Base-by-base conservation (phyloP, 1,140 invertebrate species). In the Calycopis cecrops region DNA sequence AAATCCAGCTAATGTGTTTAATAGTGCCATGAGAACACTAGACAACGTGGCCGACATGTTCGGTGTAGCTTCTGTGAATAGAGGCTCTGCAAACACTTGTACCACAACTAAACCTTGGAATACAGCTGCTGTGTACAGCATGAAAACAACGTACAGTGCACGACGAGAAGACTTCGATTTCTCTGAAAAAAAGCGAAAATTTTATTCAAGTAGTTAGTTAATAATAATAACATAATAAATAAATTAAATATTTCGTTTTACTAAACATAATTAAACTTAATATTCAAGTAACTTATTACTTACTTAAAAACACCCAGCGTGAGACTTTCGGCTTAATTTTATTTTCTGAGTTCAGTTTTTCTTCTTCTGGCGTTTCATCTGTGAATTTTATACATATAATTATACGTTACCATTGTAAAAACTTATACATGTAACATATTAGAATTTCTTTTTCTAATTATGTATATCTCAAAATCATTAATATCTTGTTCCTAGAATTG, bases 71-170 rank as follows among this genome's bases (percentile, higher is more conserved):
- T 67, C 44, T 0, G 12, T 28, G 56, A 78, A 78, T 9, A 78
- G 42, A 0, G 71, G 72, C 12, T 65, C 62, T 0, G 70, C 67
- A 34, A 71, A 77, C 35, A 73, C 65, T 48, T 75, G 68, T 0
- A 77, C 60, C 34, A 68, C 67, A 4, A 64, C 56, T 14, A 73
- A 48, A 1, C 75, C 75, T 59, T 74, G 71, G 55, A 75, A 66
- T 2, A 77, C 57, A 1, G 57, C 48, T 0, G 65, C 35, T n/a
- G 55, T 52, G 4, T 53, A 53, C 16, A 61, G 3, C n/a, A 59
- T 52, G 3, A 76, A 9, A 0, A 55, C 37, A 2, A 71, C 47
- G 48, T 61, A 34, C 1, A 76, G 48, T 4, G 59, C 69, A 0
- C 62, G 65, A 17, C 65, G 59, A 8, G 57, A 52, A 8, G 62